These are phyloP conservation scores for Phortica variegata DNA, from an alignment of 1,140 invertebrate species.

Conservation along the genomic window DNA sequence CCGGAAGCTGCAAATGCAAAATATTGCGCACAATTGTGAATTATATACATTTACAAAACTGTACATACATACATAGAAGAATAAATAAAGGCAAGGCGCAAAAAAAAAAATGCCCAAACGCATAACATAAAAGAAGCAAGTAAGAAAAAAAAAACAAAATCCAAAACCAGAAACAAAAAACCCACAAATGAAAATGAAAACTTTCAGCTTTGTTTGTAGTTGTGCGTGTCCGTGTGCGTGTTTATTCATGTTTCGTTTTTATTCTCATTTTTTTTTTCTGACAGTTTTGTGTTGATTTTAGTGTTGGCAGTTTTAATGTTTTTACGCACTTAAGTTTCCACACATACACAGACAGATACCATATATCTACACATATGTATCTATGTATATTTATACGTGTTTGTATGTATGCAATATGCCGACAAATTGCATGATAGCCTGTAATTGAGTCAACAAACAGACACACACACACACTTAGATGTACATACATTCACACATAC, in stretches of 20 bases:
- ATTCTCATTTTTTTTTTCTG: background rate
- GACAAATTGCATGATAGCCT: constrained; percentile 31
- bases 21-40: no score
- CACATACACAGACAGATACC: constrained; percentile 3
- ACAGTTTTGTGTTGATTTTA: no score
- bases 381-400: constrained; percentile 5
- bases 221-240: constrained; percentile 1
- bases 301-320: no score
- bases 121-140: no score
- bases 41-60: no score
- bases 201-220: no score
- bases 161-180: constrained; percentile 24
- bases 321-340: background rate
- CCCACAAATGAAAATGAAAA: constrained; percentile 40
- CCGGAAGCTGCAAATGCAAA: constrained; percentile 53
- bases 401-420: background rate
- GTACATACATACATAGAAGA: no score
- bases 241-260: background rate
- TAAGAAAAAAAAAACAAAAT: constrained; percentile 31
- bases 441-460: constrained; percentile 50
- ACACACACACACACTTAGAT: no score
- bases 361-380: constrained; percentile 17
- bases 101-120: no score
- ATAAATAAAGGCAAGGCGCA: no score
- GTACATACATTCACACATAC: constrained; percentile 5